Evolutionary conservation across 2,797 vertebrate genomes (phyloP).

Genomic region (Yasuhikotakia modesta): DNA sequence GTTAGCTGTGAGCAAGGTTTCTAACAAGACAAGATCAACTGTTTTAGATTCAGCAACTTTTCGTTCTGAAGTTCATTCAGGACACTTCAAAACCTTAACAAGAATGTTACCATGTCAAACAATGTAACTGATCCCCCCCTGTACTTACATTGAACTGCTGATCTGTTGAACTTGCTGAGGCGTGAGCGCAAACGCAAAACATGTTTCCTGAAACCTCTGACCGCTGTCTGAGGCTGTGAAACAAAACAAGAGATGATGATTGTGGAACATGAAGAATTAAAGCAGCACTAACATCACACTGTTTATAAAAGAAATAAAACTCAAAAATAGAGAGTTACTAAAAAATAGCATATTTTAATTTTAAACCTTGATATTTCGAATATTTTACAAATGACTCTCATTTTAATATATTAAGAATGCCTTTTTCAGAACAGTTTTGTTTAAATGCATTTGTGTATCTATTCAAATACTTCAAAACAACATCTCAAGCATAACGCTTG

Average conservation of each 20-base stretch:
- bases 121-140: constrained; percentile 13
- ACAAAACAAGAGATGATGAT: constrained; percentile 29
- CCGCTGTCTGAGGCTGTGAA: constrained; percentile 90
- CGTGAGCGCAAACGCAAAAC: constrained; percentile 96
- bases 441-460: no score
- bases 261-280: constrained; percentile 11
- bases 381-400: no score
- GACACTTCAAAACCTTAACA: constrained; percentile 5
- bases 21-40: background rate
- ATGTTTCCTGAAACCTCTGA: constrained; percentile 98
- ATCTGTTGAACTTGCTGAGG: constrained; percentile 98
- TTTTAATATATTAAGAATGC: no score
- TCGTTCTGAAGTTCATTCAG: background rate
- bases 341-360: no score
- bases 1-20: background rate
- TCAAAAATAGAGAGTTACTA: background rate
- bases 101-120: constrained; percentile 17
- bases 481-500: no score
- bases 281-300: background rate
- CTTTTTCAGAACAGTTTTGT: no score
- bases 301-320: constrained; percentile 8
- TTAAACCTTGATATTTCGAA: no score
- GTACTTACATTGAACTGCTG: constrained; percentile 97
- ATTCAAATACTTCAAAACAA: no score
- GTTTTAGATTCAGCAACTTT: background rate